A percentile compares a stretch with the other conserved stretches of the same genome.
Conservation (phyloP, 2,797 vertebrate genomes). For the Platalea minor region DNA sequence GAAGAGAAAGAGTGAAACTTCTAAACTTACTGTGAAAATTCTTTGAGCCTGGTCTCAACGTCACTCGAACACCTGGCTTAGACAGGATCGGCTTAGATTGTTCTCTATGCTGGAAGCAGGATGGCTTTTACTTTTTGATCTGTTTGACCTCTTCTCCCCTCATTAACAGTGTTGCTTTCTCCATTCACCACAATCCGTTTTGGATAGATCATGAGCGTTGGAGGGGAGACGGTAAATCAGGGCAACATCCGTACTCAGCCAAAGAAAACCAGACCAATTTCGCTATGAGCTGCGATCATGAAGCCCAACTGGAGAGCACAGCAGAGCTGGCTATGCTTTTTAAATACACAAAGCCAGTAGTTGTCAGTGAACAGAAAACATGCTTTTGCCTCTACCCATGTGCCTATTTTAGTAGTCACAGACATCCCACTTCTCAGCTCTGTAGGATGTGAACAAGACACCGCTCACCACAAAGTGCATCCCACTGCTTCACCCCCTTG, state of each 20-base stretch:
- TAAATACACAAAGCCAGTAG: not conserved
- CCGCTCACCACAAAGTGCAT: not conserved
- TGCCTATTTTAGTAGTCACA: not conserved
- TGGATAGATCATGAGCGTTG: not conserved
- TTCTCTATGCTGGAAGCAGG: not conserved
- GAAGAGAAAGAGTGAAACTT: not conserved
- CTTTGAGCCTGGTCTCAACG: not conserved
- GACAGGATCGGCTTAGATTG: not conserved
- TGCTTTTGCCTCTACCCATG: not conserved
- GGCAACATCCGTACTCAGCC: not conserved
- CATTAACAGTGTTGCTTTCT: not conserved
- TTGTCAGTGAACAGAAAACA: not conserved
- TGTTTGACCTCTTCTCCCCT: not conserved
- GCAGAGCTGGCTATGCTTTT: not conserved
- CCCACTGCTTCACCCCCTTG: not conserved
- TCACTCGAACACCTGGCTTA: not conserved
- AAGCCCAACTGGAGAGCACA: not conserved
- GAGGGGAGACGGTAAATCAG: not conserved
- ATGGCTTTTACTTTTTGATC: not conserved
- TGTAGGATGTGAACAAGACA: not conserved
- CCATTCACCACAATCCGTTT: not conserved
- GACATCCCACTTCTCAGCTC: not conserved
- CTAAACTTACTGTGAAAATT: not conserved
- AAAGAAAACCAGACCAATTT: not conserved
- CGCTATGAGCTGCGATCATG: rapidly evolving